Evolutionary conservation across 2,797 vertebrate genomes (phyloP).

Genomic region (Schizothorax lantsangensis): DNA sequence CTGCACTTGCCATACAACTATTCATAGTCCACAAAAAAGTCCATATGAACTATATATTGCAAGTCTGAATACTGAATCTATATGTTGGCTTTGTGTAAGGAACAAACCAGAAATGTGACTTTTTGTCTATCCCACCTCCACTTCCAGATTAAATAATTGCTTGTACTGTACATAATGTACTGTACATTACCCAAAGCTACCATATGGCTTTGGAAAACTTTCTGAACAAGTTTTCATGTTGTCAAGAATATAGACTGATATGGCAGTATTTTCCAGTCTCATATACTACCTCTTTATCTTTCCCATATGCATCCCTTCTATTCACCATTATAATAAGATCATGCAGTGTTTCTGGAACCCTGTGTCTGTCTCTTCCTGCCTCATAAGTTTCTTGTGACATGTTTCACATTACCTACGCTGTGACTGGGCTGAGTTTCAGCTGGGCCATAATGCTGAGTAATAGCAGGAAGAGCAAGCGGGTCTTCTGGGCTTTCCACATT

Average conservation of each 20-base stretch:
- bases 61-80: neutral
- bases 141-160: neutral
- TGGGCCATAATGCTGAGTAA: slow-evolving; percentile 48
- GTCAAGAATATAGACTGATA: neutral
- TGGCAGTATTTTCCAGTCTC: slow-evolving; percentile 3
- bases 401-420: slow-evolving; percentile 27
- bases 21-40: neutral
- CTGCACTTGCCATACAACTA: neutral
- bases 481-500: slow-evolving; percentile 40
- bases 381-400: slow-evolving; percentile 22
- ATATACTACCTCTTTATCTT: neutral
- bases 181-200: neutral
- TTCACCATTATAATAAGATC: neutral
- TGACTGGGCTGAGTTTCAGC: slow-evolving; percentile 20
- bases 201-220: neutral
- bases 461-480: slow-evolving; percentile 38
- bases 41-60: neutral
- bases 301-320: slow-evolving; percentile 5
- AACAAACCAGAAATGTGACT: neutral
- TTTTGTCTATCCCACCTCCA: neutral
- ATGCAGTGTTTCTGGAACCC: slow-evolving; percentile 4
- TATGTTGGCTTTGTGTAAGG: neutral
- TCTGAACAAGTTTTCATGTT: neutral
- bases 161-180: too few relatives aligned
- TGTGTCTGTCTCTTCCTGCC: slow-evolving; percentile 34